Percentiles rank a stretch among this genome's conserved stretches.
Conservation (phyloP, 2,888 invertebrate genomes). For the Acleris holmiana region DNA sequence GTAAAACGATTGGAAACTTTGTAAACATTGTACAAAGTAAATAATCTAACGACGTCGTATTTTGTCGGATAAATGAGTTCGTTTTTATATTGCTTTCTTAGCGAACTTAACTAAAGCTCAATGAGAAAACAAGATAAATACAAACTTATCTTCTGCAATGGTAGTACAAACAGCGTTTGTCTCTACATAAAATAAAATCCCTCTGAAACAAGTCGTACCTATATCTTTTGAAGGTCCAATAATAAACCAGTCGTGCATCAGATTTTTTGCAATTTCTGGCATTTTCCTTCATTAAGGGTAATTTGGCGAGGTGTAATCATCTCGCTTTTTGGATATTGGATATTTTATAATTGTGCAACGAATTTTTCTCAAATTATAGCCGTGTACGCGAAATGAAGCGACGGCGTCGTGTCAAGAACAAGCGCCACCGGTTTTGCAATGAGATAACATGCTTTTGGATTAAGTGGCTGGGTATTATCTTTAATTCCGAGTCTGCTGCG, state of each 20-base stretch:
- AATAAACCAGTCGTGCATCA: not conserved
- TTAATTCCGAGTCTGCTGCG: not conserved
- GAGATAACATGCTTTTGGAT: slow-evolving; percentile 9
- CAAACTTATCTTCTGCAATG: no score
- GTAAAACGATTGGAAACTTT: no score
- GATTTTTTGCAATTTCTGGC: slow-evolving; percentile 1
- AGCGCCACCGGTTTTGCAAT: slow-evolving; percentile 11
- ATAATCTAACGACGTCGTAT: no score
- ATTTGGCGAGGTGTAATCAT: slow-evolving; percentile 6
- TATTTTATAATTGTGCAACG: slow-evolving; percentile 33
- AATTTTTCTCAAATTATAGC: slow-evolving; percentile 28
- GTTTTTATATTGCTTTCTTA: no score
- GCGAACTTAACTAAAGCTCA: no score
- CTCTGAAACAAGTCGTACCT: no score
- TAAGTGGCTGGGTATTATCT: slow-evolving; percentile 6
- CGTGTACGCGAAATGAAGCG: slow-evolving; percentile 18
- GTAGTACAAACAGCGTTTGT: no score
- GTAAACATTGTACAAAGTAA: no score
- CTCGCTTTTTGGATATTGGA: slow-evolving; percentile 20
- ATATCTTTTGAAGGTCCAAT: no score
- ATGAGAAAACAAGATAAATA: no score
- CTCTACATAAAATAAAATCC: no score
- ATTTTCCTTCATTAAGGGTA: slow-evolving; percentile 17
- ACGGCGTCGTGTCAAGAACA: slow-evolving; percentile 8
- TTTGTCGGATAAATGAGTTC: no score